Evolutionary conservation across 2,113 vertebrate species (phyloP).

Genomic region (Anguilla rostrata): DNA sequence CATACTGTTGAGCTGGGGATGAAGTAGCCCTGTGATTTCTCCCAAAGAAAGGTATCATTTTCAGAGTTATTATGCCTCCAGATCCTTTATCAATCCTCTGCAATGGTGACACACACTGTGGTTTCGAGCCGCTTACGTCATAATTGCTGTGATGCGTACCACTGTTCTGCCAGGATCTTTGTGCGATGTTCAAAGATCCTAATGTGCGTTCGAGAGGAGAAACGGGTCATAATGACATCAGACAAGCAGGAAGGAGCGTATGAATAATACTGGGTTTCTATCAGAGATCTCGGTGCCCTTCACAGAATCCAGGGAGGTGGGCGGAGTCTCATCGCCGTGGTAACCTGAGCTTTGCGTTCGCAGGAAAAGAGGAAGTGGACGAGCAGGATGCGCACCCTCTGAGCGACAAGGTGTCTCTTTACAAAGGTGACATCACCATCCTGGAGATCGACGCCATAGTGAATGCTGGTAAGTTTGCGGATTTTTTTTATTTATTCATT

Average conservation of each 20-base stretch:
- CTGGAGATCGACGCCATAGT: slow-evolving; percentile 95
- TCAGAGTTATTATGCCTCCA: neutral
- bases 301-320: too few relatives aligned
- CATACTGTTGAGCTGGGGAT: neutral
- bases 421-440: slow-evolving; percentile 94
- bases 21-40: neutral
- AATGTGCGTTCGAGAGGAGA: too few relatives aligned
- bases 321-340: neutral
- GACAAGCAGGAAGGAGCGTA: too few relatives aligned
- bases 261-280: too few relatives aligned
- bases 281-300: too few relatives aligned
- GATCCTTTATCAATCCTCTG: neutral
- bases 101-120: neutral
- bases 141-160: neutral
- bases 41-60: neutral
- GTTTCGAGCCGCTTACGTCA: too few relatives aligned
- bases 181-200: too few relatives aligned
- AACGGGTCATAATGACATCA: too few relatives aligned
- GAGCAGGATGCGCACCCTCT: slow-evolving; percentile 49
- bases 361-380: slow-evolving; percentile 71
- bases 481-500: neutral
- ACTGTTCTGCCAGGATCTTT: neutral
- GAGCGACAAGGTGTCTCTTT: slow-evolving; percentile 91
- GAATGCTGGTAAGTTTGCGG: slow-evolving; percentile 86
- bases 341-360: slow-evolving; percentile 29